These are phyloP conservation scores for Nebria ingens DNA, from an alignment of 1,140 invertebrate species.

Conservation along the genomic window DNA sequence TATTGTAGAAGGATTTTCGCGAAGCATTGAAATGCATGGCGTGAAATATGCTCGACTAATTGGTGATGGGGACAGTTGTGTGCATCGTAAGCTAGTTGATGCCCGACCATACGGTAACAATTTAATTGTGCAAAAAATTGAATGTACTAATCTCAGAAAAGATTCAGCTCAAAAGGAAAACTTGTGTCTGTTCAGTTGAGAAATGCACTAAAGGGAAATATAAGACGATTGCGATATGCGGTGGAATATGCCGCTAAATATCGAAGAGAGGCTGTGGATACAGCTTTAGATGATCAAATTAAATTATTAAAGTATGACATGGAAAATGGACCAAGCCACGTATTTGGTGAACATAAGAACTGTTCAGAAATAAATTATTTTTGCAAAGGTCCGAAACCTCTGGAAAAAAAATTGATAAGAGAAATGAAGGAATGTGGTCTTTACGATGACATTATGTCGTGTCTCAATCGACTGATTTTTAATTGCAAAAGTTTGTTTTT, in stretches of 20 bases:
- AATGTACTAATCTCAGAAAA: slow-evolving; percentile 19
- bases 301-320: slow-evolving; percentile 18
- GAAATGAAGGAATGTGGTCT: neutral
- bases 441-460: neutral
- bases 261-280: neutral
- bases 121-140: slow-evolving; percentile 25
- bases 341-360: slow-evolving; percentile 21
- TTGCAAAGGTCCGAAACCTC: neutral
- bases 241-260: slow-evolving; percentile 6
- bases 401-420: neutral
- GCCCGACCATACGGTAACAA: slow-evolving; percentile 17
- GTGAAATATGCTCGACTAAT: slow-evolving; percentile 29
- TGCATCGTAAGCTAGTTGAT: slow-evolving; percentile 20
- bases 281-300: slow-evolving; percentile 10
- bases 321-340: slow-evolving; percentile 18
- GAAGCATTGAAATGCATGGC: slow-evolving; percentile 25
- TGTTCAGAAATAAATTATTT: slow-evolving; percentile 6
- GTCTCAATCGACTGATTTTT: slow-evolving; percentile 9
- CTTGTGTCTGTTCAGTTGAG: neutral
- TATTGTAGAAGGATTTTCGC: slow-evolving; percentile 30
- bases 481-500: slow-evolving; percentile 21
- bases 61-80: slow-evolving; percentile 33
- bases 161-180: slow-evolving; percentile 13
- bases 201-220: neutral
- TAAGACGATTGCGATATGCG: slow-evolving; percentile 11